A percentile compares a stretch with the other conserved stretches of the same genome.
phyloP scores from a whole-genome alignment of 2,888 invertebrate species.

The Antheraea yamamai region DNA sequence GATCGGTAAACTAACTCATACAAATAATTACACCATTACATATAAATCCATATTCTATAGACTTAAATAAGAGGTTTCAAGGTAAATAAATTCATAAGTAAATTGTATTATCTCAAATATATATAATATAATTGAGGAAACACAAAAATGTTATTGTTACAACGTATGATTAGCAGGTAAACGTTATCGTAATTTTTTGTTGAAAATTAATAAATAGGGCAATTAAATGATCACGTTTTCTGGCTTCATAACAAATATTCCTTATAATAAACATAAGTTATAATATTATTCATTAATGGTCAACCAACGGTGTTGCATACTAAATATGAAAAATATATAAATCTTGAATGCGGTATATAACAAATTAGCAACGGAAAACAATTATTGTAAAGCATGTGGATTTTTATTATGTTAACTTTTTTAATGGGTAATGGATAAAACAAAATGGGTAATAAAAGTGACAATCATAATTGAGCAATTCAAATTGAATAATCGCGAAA shows the following conservation, averaged over 20 bases:
- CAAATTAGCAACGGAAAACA: not conserved
- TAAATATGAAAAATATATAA: not conserved
- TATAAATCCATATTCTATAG: too few relatives aligned
- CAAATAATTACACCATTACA: too few relatives aligned
- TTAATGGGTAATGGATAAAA: too few relatives aligned
- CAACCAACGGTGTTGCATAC: not conserved
- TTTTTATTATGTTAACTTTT: too few relatives aligned
- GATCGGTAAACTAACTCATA: not conserved
- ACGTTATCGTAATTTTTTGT: not conserved
- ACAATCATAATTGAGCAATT: too few relatives aligned
- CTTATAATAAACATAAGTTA: not conserved
- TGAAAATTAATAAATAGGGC: too few relatives aligned
- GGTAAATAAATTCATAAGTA: not conserved
- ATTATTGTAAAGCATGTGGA: not conserved
- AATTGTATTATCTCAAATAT: not conserved
- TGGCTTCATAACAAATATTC: not conserved
- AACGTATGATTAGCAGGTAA: not conserved
- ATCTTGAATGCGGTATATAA: not conserved
- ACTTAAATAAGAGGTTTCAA: too few relatives aligned
- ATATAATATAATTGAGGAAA: not conserved
- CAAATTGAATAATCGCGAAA: too few relatives aligned
- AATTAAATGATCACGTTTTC: not conserved
- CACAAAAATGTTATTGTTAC: not conserved
- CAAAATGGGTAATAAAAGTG: too few relatives aligned
- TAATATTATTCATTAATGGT: not conserved